Conservation (phyloP, 2,888 invertebrate genomes). For the Polietes domitor region DNA sequence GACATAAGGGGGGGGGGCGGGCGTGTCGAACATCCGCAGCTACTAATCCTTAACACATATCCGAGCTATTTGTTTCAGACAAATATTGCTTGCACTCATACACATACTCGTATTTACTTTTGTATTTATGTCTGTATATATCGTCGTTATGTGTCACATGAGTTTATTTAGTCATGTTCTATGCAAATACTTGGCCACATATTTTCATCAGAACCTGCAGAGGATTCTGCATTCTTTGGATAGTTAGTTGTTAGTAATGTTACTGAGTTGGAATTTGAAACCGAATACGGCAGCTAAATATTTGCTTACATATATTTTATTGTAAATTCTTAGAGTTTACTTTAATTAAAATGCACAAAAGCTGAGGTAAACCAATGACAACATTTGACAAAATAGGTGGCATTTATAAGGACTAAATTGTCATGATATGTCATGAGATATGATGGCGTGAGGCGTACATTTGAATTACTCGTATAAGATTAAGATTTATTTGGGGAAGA, state of each 20-base stretch:
- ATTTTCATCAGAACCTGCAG: background rate
- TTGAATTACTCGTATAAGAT: no score
- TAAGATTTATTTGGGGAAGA: no score
- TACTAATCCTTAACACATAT: background rate
- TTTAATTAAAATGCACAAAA: background rate
- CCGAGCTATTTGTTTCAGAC: no score
- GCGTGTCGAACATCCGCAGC: background rate
- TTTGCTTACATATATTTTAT: background rate
- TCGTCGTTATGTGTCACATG: background rate
- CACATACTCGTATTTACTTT: background rate
- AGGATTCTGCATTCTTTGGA: background rate
- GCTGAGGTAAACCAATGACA: background rate
- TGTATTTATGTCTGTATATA: background rate
- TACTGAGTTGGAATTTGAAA: background rate
- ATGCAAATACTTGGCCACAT: background rate
- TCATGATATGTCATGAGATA: no score
- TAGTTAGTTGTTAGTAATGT: background rate
- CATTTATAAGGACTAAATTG: no score
- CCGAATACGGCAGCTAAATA: background rate
- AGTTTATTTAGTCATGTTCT: background rate
- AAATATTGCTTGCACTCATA: background rate
- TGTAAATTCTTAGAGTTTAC: background rate
- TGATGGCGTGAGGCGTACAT: no score
- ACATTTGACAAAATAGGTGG: no score
- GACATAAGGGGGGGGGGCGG: no score